phyloP scores from a whole-genome alignment of 1,140 invertebrate species.

The Drosophila punjabiensis region DNA sequence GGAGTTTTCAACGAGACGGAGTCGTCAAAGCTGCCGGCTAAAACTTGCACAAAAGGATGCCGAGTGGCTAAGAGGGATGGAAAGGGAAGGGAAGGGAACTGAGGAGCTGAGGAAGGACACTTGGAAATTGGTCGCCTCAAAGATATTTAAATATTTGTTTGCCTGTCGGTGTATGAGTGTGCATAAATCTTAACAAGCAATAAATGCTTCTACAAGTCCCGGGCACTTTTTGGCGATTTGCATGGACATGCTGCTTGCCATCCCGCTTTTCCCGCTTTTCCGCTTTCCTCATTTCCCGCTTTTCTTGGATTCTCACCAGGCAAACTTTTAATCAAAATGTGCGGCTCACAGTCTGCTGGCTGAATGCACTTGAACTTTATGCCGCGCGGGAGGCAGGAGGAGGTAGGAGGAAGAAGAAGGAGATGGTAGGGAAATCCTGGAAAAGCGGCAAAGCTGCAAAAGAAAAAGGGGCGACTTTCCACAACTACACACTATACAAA shows the following conservation, averaged over 20 bases:
- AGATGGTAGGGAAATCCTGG: neutral
- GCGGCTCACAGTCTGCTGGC: constrained; percentile 62
- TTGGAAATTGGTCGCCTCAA: constrained; percentile 75
- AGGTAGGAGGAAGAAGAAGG: neutral
- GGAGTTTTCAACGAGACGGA: constrained; percentile 23
- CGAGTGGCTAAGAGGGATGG: neutral
- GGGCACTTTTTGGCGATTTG: constrained; percentile 50
- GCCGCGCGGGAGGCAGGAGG: neutral
- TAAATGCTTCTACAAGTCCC: constrained; percentile 62
- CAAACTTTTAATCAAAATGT: constrained; percentile 79
- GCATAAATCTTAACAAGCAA: constrained; percentile 79
- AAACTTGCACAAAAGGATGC: constrained; percentile 66
- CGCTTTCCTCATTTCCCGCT: neutral
- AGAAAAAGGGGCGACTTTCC: neutral
- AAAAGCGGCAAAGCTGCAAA: neutral
- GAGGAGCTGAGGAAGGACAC: constrained; percentile 19
- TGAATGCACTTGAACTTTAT: constrained; percentile 65
- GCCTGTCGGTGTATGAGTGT: constrained; percentile 28
- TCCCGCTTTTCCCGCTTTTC: neutral
- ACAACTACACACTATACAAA: constrained; percentile 24
- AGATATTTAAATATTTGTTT: constrained; percentile 77
- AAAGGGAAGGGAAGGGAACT: no score
- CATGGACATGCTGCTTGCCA: constrained; percentile 7
- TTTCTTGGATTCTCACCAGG: constrained; percentile 27
- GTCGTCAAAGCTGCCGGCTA: constrained; percentile 68